Percentiles rank a stretch among this genome's conserved stretches.
These are phyloP conservation scores for Cyclophora punctaria DNA, from an alignment of 2,888 invertebrate genomes.

Conservation along the genomic window DNA sequence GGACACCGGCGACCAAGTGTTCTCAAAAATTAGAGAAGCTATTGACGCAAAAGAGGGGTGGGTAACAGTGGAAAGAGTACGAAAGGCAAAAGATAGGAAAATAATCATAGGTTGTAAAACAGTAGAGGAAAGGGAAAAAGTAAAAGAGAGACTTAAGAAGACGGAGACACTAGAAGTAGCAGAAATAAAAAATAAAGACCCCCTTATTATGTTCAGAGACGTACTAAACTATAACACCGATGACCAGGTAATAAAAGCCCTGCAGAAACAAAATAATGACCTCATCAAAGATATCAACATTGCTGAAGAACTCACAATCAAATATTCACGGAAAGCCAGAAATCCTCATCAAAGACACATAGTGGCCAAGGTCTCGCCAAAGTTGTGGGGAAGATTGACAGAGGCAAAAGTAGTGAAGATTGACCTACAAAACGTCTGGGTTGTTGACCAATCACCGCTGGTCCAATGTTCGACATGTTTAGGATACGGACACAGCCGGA, in stretches of 20 bases:
- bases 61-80: neutral
- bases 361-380: too few species aligned
- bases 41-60: constrained; percentile 5
- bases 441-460: neutral
- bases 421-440: constrained; percentile 1
- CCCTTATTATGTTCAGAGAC: neutral
- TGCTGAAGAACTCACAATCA: neutral
- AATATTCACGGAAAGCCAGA: too few species aligned
- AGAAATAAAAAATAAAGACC: neutral
- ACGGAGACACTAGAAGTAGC: neutral
- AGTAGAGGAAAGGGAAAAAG: neutral
- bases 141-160: neutral
- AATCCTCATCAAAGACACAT: too few species aligned
- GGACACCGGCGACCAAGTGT: constrained; percentile 2
- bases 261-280: neutral
- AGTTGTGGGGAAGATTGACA: too few species aligned
- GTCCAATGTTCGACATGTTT: too few species aligned
- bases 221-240: neutral
- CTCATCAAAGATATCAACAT: neutral
- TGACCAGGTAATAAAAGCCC: neutral
- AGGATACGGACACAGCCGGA: neutral
- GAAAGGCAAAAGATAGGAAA: constrained; percentile 5
- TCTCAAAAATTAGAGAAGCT: neutral
- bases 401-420: neutral
- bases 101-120: constrained; percentile 3